A percentile compares a stretch with the other conserved stretches of the same genome.
Conservation (phyloP, 2,888 invertebrate genomes). For the Poecilus cupreus region DNA sequence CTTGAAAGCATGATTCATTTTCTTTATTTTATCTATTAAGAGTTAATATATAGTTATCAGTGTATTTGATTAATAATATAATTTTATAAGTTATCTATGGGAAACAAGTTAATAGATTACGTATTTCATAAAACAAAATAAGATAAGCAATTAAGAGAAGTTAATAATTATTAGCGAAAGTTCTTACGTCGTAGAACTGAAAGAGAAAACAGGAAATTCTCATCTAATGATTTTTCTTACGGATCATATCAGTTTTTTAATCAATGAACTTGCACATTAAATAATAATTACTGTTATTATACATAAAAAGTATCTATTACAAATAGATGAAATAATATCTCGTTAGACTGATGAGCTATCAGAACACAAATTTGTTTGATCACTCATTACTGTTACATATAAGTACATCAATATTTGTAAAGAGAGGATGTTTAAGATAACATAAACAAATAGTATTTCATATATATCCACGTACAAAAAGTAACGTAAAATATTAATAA, state of each 20-base stretch:
- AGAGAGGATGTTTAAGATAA: no score
- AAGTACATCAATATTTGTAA: no score
- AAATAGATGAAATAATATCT: no score
- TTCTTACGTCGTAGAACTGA: slow-evolving; percentile 8
- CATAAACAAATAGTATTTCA: no score
- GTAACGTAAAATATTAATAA: no score
- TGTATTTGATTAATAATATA: background rate
- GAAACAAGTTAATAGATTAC: background rate
- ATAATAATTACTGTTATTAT: no score
- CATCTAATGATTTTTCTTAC: background rate
- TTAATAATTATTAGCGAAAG: slow-evolving; percentile 3
- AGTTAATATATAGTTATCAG: background rate
- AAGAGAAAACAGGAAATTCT: slow-evolving; percentile 26
- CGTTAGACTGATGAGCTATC: no score
- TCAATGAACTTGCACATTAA: no score
- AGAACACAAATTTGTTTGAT: no score
- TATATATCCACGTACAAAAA: no score
- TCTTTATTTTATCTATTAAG: background rate
- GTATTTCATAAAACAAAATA: background rate
- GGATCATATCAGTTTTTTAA: background rate
- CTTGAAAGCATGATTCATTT: background rate
- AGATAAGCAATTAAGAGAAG: slow-evolving; percentile 17
- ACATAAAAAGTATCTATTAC: no score
- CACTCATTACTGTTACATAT: no score
- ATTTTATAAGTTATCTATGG: background rate